Evolutionary conservation across 2,888 invertebrate genomes (phyloP).

Genomic region (Andrena marginata): DNA sequence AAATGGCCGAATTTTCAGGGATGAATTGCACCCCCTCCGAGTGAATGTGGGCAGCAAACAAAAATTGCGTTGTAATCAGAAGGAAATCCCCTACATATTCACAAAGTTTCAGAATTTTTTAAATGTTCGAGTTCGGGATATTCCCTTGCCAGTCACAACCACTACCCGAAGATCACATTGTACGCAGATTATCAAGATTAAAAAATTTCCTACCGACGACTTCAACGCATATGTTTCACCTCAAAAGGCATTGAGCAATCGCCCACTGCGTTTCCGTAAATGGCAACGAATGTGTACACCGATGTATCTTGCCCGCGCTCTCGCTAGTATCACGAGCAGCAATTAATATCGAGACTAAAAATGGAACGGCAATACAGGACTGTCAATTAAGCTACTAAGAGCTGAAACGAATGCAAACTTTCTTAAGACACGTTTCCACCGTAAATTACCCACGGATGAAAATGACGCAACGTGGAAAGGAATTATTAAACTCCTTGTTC

Average conservation of each 20-base stretch:
- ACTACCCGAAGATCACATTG: background rate
- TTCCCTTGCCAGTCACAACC: background rate
- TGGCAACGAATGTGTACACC: conserved; percentile 28
- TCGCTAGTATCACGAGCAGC: conserved; percentile 23
- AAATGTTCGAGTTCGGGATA: no score
- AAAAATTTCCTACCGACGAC: conserved; percentile 26
- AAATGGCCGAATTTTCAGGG: no score
- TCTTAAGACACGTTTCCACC: background rate
- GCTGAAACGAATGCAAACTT: background rate
- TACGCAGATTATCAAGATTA: conserved; percentile 11
- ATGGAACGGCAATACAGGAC: conserved; percentile 25
- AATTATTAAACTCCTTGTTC: background rate
- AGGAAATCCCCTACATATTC: no score
- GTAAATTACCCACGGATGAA: background rate
- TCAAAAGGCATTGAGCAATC: conserved; percentile 14
- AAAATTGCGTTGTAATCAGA: no score
- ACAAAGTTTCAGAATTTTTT: no score
- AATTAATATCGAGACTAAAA: conserved; percentile 33
- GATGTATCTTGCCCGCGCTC: conserved; percentile 11
- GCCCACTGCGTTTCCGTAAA: conserved; percentile 18
- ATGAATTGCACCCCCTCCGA: no score
- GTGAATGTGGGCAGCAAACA: no score
- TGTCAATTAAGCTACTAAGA: background rate
- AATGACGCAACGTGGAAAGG: background rate
- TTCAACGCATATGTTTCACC: conserved; percentile 6